phyloP scores from a whole-genome alignment of 92 coral and sea anemone species.

The Virgularia gustaviana region DNA sequence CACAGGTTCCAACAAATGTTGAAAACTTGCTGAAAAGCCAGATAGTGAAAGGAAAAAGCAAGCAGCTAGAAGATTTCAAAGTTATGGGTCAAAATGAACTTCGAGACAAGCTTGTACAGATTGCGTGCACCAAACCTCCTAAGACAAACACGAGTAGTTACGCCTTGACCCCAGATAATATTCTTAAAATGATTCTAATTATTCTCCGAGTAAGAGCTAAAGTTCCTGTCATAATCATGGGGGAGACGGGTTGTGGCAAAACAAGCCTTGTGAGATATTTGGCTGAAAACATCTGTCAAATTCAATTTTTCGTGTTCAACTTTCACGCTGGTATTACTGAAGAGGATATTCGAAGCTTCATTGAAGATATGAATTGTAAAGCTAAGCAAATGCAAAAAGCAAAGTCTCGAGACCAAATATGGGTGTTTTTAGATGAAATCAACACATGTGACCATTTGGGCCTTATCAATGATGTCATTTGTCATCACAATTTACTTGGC shows the following conservation, averaged over 20 bases:
- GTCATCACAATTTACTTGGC: slow-evolving; percentile 28
- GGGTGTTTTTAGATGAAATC: slow-evolving; percentile 43
- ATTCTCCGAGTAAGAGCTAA: slow-evolving; percentile 21
- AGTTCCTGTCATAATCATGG: slow-evolving; percentile 31
- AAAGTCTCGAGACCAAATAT: slow-evolving; percentile 5
- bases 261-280: slow-evolving; percentile 25
- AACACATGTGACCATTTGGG: slow-evolving; percentile 43
- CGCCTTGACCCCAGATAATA: slow-evolving; percentile 40
- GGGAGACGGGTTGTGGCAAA: slow-evolving; percentile 46
- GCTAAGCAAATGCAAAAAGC: slow-evolving; percentile 2
- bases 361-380: neutral
- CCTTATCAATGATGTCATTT: slow-evolving; percentile 23
- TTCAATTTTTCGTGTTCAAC: neutral
- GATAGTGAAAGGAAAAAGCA: neutral
- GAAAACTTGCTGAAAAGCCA: slow-evolving; percentile 22
- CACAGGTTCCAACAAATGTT: neutral
- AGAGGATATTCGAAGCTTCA: slow-evolving; percentile 9
- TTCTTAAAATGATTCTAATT: slow-evolving; percentile 35
- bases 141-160: neutral
- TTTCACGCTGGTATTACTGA: slow-evolving; percentile 34
- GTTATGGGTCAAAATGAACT: slow-evolving; percentile 17
- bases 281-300: slow-evolving; percentile 23
- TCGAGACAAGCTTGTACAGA: slow-evolving; percentile 2
- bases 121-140: slow-evolving; percentile 2
- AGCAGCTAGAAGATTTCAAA: slow-evolving; percentile 14